These are phyloP conservation scores for Chymomyza caudatula DNA, from an alignment of 2,888 invertebrate species.

Conservation along the genomic window DNA sequence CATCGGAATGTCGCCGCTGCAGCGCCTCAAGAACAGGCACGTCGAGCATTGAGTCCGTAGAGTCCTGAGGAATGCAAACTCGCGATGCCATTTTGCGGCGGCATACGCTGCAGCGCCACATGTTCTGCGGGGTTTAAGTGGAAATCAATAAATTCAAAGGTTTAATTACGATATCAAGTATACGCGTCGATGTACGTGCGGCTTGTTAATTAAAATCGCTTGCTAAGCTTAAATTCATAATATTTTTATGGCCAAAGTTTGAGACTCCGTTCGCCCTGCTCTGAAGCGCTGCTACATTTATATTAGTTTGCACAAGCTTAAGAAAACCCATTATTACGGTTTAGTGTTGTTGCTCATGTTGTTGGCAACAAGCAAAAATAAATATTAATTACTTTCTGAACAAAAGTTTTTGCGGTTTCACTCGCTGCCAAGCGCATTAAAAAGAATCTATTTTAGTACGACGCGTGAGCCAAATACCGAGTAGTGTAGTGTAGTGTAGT, in stretches of 20 bases:
- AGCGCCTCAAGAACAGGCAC: slow-evolving; percentile 88
- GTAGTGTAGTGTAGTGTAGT: too few relatives aligned
- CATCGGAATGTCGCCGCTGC: slow-evolving; percentile 90
- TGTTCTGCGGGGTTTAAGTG: slow-evolving; percentile 80
- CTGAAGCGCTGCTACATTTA: not conserved
- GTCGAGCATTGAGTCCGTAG: slow-evolving; percentile 89
- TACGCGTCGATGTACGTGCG: slow-evolving; percentile 10
- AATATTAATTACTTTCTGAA: slow-evolving; percentile 66
- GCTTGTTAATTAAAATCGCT: slow-evolving; percentile 43
- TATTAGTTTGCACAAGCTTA: slow-evolving; percentile 14
- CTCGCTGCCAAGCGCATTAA: slow-evolving; percentile 2
- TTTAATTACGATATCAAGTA: slow-evolving; percentile 18
- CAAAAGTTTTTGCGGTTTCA: slow-evolving; percentile 44
- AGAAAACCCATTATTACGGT: slow-evolving; percentile 22
- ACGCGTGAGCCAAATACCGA: not conserved
- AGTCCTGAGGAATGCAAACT: slow-evolving; percentile 87
- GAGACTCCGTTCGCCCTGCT: not conserved
- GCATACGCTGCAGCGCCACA: slow-evolving; percentile 94
- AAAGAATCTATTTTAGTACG: not conserved
- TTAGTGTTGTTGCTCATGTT: slow-evolving; percentile 4
- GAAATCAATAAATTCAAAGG: slow-evolving; percentile 31
- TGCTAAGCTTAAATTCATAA: slow-evolving; percentile 31
- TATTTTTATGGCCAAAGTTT: slow-evolving; percentile 38
- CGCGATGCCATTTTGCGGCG: slow-evolving; percentile 89
- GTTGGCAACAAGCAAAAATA: slow-evolving; percentile 43